Base-by-base conservation (phyloP, 1,140 invertebrate genomes). In the Drosophila ogumai region DNA sequence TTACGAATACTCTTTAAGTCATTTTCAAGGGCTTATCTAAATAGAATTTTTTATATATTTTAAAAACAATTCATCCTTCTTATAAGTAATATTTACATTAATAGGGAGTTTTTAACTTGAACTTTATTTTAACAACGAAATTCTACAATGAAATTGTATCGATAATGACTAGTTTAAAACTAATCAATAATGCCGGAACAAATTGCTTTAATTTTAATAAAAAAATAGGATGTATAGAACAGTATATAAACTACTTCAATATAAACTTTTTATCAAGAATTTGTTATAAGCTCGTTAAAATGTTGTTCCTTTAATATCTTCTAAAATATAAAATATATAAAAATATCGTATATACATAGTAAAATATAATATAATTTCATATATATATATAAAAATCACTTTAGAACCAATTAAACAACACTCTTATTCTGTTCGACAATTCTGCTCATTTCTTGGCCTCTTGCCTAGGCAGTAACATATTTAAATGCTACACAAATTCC, bases 391-490 rank as follows among this genome's bases (percentile, higher is more conserved):
- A 43, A 10, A 43, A 15, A 34, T 44, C 19, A 25, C 46, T 41
- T 32, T 44, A 31, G 46, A 40, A 52, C 31, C 44, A 40, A 15
- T 63, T 66, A 44, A 66, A 44, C 17, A 31, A 10, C 10, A 25
- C 17, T 59, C 38, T 41, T 64, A 59, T 41, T 58, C 15, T 13
- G n/a, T 66, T 44, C 25, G 22, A 22, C 36, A 28, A 54, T 19
- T 68, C 13, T 17, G 9, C 50, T 34, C 7, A 54, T 43, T 69
- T 52, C 22, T 69, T 69, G 66, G 66, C 66, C 32, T 6, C 12
- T 67, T 67, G 66, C 66, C 66, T 34, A 55, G 47, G 25, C 34
- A 69, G 63, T 67, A 67, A 69, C 47, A 66, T 38, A 44, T 54
- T 44, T 46, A 67, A 49, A 68, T 43, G n/a, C 15, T 22, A 68